phyloP scores from a whole-genome alignment of 2,113 vertebrate species.

The Stigmatopora argus region DNA sequence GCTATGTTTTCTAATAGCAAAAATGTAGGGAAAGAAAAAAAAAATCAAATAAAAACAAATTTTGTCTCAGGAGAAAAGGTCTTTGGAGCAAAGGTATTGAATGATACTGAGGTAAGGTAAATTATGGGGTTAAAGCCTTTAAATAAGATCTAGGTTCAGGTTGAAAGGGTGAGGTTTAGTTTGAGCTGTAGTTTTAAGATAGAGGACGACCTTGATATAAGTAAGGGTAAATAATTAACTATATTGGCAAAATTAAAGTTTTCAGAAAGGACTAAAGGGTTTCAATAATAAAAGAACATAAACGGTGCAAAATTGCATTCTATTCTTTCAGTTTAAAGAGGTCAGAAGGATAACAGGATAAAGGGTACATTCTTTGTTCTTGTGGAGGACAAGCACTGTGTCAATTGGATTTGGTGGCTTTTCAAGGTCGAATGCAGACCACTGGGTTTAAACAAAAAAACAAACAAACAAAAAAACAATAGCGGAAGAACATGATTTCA shows the following conservation, averaged over 20 bases:
- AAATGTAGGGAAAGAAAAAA: conserved; percentile 13
- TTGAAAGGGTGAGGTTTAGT: conserved; percentile 10
- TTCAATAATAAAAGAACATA: conserved; percentile 31
- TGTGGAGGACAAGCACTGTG: conserved; percentile 63
- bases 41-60: conserved; percentile 16
- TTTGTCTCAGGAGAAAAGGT: conserved; percentile 25
- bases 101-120: conserved; percentile 40
- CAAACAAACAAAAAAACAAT: conserved; percentile 41
- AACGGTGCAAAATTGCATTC: conserved; percentile 19
- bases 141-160: conserved; percentile 17
- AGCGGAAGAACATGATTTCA: conserved; percentile 57
- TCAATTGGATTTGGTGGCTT: conserved; percentile 65
- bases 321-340: conserved; percentile 46
- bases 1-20: conserved; percentile 14
- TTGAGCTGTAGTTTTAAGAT: conserved; percentile 8
- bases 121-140: conserved; percentile 37
- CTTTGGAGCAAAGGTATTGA: conserved; percentile 26
- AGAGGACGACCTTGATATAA: conserved; percentile 19
- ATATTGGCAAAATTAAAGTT: conserved; percentile 18
- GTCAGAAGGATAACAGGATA: conserved; percentile 71
- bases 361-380: conserved; percentile 61
- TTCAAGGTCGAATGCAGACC: conserved; percentile 64
- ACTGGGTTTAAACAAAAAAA: conserved; percentile 52
- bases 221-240: conserved; percentile 18
- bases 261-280: conserved; percentile 38